Base-by-base conservation (phyloP, 2,888 invertebrate species). In the Noctuana brunneofusca region DNA sequence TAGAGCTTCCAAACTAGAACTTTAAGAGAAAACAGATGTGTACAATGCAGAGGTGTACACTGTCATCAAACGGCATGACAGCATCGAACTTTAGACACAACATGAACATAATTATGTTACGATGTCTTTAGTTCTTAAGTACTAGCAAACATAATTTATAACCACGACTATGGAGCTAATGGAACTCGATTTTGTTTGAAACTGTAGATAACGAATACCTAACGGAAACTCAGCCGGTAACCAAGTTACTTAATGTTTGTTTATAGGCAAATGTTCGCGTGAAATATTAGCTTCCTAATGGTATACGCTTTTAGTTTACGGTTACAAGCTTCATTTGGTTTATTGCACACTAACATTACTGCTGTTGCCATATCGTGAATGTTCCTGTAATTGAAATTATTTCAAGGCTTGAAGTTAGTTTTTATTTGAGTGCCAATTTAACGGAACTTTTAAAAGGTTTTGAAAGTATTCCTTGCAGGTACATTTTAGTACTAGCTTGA, bases 281-380 rank as follows among this genome's bases (percentile, higher is more conserved):
- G 20, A 46, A 11, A 46, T 46, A 20, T 46, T 6, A 46, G 49
- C 20, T 46, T 12, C 46, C 46, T 46, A 46, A 46, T 46, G 46
- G 46, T 20, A 20, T 46, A 6, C 46, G 46, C 46, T 46, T 46
- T 46, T 46, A 46, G 46, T 46, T 46, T 46, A 46, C 12, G 20
- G 46, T 20, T 46, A 46, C 12, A 46, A 22, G 12, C 11, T 20
- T 46, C 20, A 46, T 46, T 46, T 20, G 20, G 46, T 46, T 46
- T 46, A 20, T 46, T 20, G 20, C 12, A 18, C 46, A 20, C 20
- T 20, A 11, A 12, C 3, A 38, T 12, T 38, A 38, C n/a, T 38
- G n/a, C 14, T 8, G n/a, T n/a, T 14, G 38, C 38, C 30, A 24
- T 32, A 32, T 32, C 12, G 32, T 32, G 9, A 9, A 35, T 9